Percentiles rank a stretch among this genome's conserved stretches.
Evolutionary conservation across 2,113 vertebrate genomes (phyloP).

Genomic region (Nerophis lumbriciformis): DNA sequence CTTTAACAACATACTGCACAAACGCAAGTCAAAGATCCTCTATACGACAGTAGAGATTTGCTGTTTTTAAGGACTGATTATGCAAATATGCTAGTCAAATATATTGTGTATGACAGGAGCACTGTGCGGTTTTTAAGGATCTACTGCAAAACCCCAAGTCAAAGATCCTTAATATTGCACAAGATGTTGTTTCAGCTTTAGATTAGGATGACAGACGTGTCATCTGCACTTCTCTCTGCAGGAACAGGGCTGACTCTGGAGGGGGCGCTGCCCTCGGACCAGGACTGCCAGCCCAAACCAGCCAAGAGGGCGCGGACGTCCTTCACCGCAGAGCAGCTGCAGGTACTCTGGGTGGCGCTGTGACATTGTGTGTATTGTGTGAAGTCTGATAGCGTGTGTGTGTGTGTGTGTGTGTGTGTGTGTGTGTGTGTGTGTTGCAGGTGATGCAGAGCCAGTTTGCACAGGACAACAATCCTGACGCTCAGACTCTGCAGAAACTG

Average conservation of each 20-base stretch:
- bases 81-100: too few species aligned
- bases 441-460: constrained; percentile 96
- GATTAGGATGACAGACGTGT: background rate
- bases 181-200: too few species aligned
- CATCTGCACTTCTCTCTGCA: constrained; percentile 35
- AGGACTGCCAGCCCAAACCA: constrained; percentile 95
- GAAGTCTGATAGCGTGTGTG: background rate
- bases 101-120: too few species aligned
- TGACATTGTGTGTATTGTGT: too few species aligned
- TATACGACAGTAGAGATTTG: too few species aligned
- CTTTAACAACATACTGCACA: too few species aligned
- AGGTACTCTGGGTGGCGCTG: constrained; percentile 67
- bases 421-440: constrained; percentile 50
- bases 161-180: too few species aligned
- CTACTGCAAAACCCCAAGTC: too few species aligned
- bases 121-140: too few species aligned
- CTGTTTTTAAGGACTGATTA: too few species aligned
- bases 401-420: too few species aligned
- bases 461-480: constrained; percentile 94
- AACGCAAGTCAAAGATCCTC: too few species aligned
- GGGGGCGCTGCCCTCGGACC: constrained; percentile 93
- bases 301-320: constrained; percentile 94
- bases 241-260: constrained; percentile 94
- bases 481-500: constrained; percentile 90
- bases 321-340: constrained; percentile 94